These are phyloP conservation scores for Drosophila nr. fundita DNA, from an alignment of 2,888 invertebrate species.

Conservation along the genomic window DNA sequence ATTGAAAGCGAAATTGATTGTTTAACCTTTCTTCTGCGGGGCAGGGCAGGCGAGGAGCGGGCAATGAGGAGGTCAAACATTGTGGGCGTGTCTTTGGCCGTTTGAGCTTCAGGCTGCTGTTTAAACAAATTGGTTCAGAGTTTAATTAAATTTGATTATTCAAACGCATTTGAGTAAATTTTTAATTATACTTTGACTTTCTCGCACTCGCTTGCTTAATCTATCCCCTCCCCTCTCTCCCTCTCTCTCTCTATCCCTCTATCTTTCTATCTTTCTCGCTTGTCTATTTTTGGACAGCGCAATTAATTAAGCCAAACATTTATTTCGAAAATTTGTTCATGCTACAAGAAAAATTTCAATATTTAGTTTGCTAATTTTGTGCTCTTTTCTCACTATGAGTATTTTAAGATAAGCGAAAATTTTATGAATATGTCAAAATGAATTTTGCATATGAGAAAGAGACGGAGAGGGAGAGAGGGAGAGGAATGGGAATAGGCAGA, in stretches of 20 bases:
- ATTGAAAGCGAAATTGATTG: constrained; percentile 78
- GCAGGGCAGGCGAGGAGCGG: not conserved
- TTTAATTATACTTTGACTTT: constrained; percentile 36
- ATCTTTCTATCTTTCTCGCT: not conserved
- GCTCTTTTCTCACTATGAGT: constrained; percentile 12
- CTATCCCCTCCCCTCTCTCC: not conserved
- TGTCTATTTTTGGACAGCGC: constrained; percentile 36
- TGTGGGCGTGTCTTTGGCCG: constrained; percentile 24
- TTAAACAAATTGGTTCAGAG: constrained; percentile 65
- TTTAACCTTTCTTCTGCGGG: constrained; percentile 62
- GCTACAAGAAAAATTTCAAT: constrained; percentile 30
- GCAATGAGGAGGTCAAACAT: constrained; percentile 9
- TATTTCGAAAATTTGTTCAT: constrained; percentile 31
- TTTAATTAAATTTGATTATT: constrained; percentile 58
- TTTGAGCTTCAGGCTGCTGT: constrained; percentile 28
- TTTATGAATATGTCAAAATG: constrained; percentile 65
- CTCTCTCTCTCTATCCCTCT: not conserved
- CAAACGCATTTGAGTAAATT: constrained; percentile 38
- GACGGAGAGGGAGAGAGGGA: not conserved
- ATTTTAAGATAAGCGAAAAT: constrained; percentile 71
- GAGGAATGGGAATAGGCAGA: not conserved
- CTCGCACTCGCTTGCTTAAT: not conserved
- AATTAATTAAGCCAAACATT: constrained; percentile 51
- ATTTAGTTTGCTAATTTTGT: constrained; percentile 23
- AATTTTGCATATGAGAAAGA: constrained; percentile 17